Base-by-base conservation (phyloP, 2,113 vertebrate genomes). In the Ceyx melanurus region DNA sequence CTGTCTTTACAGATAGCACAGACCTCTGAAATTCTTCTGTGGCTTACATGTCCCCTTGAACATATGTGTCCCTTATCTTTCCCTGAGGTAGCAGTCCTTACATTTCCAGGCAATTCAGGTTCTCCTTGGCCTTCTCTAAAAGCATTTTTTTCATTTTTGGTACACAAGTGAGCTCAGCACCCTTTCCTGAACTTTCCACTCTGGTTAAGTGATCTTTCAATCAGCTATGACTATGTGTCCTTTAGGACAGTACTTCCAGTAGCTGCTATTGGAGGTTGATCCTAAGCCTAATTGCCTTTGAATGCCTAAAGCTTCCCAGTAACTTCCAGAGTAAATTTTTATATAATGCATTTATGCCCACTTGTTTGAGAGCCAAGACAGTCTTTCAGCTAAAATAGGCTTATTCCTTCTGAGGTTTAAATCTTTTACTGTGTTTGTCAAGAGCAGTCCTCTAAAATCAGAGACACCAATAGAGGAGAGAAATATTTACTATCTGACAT, bases 371-470 rank as follows among this genome's bases (percentile, higher is more conserved):
- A 67, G 64, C 46, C 40, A 65, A 57, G 48, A 28, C 9, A 13
- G 25, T 67, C 76, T 67, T 93, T 67, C 20, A 58, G 48, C 72
- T 77, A 68, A 90, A 94, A 68, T 57, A 68, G 53, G 3, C 80
- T 94, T 83, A 48, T 88, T 26, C 68, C 8, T 37, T 67, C n/a
- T 64, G 80, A 86, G 73, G 35, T 53, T 86, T 90, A 88, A 91
- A 86, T 92, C 82, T 86, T 71, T 71, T 37, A 20, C 76, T 42
- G 31, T 87, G 26, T 85, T 82, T 93, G 68, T 91, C 82, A 93
- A 83, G 72, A 89, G 68, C 43, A 56, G 46, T 82, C 53, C 74
- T 64, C 67, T 70, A 77, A 66, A 67, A 45, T 58, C 57, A 79
- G 50, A 84, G 58, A 76, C 46, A 58, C 23, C 64, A n/a, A 16